Base-by-base conservation (phyloP, 2,113 vertebrate genomes). In the Phyllopteryx taeniolatus region DNA sequence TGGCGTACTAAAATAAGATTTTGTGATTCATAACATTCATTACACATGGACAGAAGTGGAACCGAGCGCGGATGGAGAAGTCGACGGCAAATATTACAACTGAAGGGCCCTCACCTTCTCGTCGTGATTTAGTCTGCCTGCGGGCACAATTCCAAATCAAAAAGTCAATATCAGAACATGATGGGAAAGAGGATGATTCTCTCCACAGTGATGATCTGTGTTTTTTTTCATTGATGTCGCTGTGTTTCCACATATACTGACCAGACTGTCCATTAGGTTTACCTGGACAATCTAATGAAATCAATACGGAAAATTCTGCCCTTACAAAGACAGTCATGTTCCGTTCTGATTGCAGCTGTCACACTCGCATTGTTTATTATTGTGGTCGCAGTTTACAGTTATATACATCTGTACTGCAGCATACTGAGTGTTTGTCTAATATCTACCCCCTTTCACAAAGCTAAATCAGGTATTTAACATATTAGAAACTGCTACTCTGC, bases 81-180 rank as follows among this genome's bases (percentile, higher is more conserved):
- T 42, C 44, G 68, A 49, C 10, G 65, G 70, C 70, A 84, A 84
- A 80, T 70, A 76, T 75, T 72, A 71, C 72, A 53, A 61, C 67
- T 65, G 53, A 75, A 80, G 80, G 70, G 10, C 42, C 56, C 15
- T 79, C 44, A 47, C 46, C 43, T 22, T 59, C 68, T 82, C 68
- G 76, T 74, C 77, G 79, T 63, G 62, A 81, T 77, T 87, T 74
- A 75, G 57, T 83, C 78, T 72, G 46, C 68, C 75, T 78, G 53
- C 22, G 57, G 73, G 77, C 79, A 71, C 67, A 13, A 63, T 69
- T 81, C 72, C 78, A 74, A 69, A 68, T 75, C 73, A 81, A 71
- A 70, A 60, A 71, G 75, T 74, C 63, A 74, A 71, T 83, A 77
- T 70, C 49, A 51, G 68, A 67, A 83, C 78, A 78, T 71, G 67